Conservation (phyloP, 1,140 invertebrate genomes). For the Mylabris phalerata region DNA sequence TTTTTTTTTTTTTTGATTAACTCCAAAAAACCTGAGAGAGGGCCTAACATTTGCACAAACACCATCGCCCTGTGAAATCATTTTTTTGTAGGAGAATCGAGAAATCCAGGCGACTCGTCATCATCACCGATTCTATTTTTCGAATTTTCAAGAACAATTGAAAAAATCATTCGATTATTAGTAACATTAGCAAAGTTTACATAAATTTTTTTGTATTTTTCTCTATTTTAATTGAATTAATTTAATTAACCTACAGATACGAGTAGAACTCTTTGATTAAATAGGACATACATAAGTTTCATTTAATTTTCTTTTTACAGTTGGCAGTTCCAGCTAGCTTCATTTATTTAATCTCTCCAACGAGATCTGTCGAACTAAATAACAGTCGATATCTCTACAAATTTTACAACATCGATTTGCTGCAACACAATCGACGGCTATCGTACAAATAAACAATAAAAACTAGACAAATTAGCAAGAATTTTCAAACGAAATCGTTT, state of each 20-base stretch:
- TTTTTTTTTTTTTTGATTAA: neutral
- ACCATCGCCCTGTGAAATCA: too few species aligned
- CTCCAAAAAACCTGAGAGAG: constrained; percentile 30
- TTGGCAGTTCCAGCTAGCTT: constrained; percentile 42
- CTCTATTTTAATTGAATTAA: too few species aligned
- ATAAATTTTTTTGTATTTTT: too few species aligned
- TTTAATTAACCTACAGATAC: too few species aligned
- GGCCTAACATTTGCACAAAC: too few species aligned
- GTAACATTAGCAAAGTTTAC: neutral
- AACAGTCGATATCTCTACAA: constrained; percentile 14
- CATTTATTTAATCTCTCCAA: constrained; percentile 25
- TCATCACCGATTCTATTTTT: too few species aligned
- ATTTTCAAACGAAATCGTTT: too few species aligned
- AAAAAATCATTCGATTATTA: neutral
- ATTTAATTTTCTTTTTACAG: constrained; percentile 38
- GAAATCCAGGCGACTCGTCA: too few species aligned
- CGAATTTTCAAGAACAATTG: neutral
- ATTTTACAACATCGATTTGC: constrained; percentile 14
- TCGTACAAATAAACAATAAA: too few species aligned
- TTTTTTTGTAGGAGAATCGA: too few species aligned
- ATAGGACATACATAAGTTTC: constrained; percentile 35
- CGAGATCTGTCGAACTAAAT: constrained; percentile 30
- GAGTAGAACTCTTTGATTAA: constrained; percentile 20
- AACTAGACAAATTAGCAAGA: too few species aligned
- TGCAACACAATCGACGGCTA: neutral